Evolutionary conservation across 2,113 vertebrate species (phyloP).

Genomic region (Anoura caudifer): DNA sequence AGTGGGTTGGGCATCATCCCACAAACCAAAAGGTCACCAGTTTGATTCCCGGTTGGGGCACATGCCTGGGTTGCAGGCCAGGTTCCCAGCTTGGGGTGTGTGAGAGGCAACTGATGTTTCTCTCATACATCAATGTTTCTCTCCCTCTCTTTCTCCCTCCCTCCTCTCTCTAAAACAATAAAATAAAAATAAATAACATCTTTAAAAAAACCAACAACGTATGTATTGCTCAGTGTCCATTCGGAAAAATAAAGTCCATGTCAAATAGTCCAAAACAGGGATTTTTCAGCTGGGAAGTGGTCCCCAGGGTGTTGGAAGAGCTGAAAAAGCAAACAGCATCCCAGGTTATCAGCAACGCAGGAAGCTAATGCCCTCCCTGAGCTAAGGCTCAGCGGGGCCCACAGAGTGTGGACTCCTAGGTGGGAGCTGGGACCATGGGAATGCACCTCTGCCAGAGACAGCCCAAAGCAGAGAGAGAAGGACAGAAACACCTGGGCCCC

Average conservation of each 20-base stretch:
- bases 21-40: too few species aligned
- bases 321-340: not conserved
- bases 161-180: too few species aligned
- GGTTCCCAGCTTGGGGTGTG: too few species aligned
- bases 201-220: too few species aligned
- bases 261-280: not conserved
- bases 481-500: not conserved
- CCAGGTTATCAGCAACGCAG: not conserved
- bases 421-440: not conserved
- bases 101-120: too few species aligned
- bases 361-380: not conserved
- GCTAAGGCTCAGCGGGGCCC: not conserved
- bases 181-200: too few species aligned
- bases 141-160: too few species aligned
- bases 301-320: not conserved
- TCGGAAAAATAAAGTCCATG: not conserved
- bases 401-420: not conserved
- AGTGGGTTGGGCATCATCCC: too few species aligned
- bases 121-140: too few species aligned
- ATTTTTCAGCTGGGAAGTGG: not conserved
- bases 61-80: too few species aligned
- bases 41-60: too few species aligned
- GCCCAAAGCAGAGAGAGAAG: not conserved
- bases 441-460: not conserved
- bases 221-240: not conserved